A percentile compares a stretch with the other conserved stretches of the same genome.
Conservation (phyloP, 2,113 vertebrate species). For the Gallinago jamesoni region DNA sequence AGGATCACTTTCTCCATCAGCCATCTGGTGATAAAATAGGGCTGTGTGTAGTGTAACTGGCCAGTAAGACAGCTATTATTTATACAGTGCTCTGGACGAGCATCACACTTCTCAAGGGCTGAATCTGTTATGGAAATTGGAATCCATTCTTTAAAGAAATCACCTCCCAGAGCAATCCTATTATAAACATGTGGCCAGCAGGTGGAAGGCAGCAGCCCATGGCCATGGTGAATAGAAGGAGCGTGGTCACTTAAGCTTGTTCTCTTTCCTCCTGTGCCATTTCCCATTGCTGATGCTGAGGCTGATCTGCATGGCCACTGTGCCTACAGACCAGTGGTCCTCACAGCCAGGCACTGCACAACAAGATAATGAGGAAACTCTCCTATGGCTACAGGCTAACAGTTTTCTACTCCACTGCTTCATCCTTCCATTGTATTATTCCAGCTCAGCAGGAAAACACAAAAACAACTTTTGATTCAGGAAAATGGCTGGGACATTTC, state of each 20-base stretch:
- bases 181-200: not conserved
- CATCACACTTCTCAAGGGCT: not conserved
- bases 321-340: not conserved
- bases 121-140: not conserved
- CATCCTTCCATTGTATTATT: not conserved
- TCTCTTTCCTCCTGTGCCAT: not conserved
- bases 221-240: not conserved
- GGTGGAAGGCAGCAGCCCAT: not conserved
- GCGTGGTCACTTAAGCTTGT: not conserved
- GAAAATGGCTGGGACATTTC: not conserved
- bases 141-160: not conserved
- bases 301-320: fast-evolving
- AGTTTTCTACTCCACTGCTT: not conserved
- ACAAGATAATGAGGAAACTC: not conserved
- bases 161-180: not conserved
- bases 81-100: not conserved
- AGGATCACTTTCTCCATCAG: not conserved
- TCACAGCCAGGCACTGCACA: not conserved
- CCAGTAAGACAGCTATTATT: not conserved
- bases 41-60: not conserved
- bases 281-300: not conserved
- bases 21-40: not conserved
- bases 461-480: not conserved
- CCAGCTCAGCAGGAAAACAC: not conserved
- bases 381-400: not conserved